Base-by-base conservation (phyloP, 2,888 invertebrate species). In the Conchocele bisecta region DNA sequence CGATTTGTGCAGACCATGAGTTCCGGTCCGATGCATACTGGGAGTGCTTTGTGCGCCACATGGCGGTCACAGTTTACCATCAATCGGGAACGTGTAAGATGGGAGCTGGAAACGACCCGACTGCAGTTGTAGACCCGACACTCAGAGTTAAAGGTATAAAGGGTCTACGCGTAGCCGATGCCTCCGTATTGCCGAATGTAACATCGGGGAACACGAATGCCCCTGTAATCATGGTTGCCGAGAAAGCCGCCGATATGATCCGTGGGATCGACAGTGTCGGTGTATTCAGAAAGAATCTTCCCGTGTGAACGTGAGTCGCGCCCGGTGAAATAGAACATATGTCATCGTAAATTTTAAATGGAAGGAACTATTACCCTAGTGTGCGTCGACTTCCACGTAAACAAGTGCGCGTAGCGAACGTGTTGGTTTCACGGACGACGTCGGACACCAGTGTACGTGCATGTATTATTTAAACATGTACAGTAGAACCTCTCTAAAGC, bases 1-100 rank as follows among this genome's bases (percentile, higher is more conserved):
- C 68, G 11, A 41, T 66, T 22, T 79, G 76, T 35, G 51, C 35
- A 7, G 39, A 73, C 0, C 64, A 64, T 17, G 26, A 42, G 11
- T 67, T 61, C 37, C 59, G 57, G 28, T 64, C 74, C 0, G 79
- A 79, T 54, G 63, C 56, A n/a, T 76, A 68, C 63, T 80, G 82
- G 80, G 67, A 60, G 22, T 80, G 77, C 39, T 33, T 63, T 28
- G 56, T 75, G 15, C 37, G 66, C 13, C 53, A 64, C n/a, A 37
- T 69, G 11, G 59, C 70, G 0, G 29, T 56, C 1, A 74, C 74
- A 3, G 44, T 68, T 5, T 76, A 74, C 88, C 96, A 96, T 89
- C 94, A 93, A 0, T 94, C 94, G 0, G 95, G 96, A 1, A 95
- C 94, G 1, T 95, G 95, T 84, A 93, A 93, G 20, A 95, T 95